Evolutionary conservation across 2,888 invertebrate species (phyloP), one percentile per base, ranked within the genome.

Genomic region (Eumacrocentrus americanus): DNA sequence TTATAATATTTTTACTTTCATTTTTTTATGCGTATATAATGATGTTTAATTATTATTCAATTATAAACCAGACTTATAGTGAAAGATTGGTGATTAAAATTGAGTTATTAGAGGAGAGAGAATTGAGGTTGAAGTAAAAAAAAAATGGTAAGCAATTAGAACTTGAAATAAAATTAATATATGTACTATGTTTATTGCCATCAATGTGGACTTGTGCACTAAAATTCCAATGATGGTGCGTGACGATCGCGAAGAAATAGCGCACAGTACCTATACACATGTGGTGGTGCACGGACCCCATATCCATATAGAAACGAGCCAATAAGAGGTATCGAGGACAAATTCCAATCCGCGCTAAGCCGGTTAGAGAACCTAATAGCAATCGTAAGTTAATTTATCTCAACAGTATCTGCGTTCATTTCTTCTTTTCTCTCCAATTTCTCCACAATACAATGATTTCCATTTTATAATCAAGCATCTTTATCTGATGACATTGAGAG

Each of bases 301-400:
- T 60, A 58, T 58, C 42, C 62, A 64, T 58, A 42, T 56, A 60
- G 53, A 59, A 62, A 60, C 20, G 58, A 65, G 62, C 65, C 75
- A 77, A 77, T 75, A 69, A 70, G 70, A 76, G 73, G 76, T 71
- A 78, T 72, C 72, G 74, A 62, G 79, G 72, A 74, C 76, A 73
- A 76, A 78, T 77, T 77, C 77, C 72, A 60, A 68, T 67, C 68
- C 54, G 58, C 61, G 65, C 38, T 16, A 40, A 38, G 42, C 53
- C 51, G 53, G 50, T 58, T 40, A 35, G 35, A 34, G 14, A 44
- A 51, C 42, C 44, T 58, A 18, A 51, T 44, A 58, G 22, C 51
- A 42, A 37, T 18, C 42, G 20, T 20, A 7, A 42, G 9, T 42
- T 18, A 20, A 42, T 42, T 42, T 42, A 42, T 42, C 42, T 42